These are phyloP conservation scores for Stigmatopora argus DNA, from an alignment of 2,113 vertebrate genomes.

Conservation along the genomic window DNA sequence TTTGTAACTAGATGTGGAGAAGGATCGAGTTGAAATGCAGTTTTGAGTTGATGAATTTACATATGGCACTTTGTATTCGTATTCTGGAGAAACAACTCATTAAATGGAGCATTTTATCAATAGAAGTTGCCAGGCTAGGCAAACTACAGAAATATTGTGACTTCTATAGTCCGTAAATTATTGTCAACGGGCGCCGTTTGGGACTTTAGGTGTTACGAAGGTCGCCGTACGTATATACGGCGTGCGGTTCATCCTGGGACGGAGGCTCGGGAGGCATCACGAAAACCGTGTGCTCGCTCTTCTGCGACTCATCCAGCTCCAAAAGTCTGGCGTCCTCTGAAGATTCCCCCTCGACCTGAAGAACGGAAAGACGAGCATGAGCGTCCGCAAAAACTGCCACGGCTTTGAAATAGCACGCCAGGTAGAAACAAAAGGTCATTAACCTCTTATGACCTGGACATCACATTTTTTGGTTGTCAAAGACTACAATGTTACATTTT, in stretches of 20 bases:
- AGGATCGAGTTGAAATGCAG: background rate
- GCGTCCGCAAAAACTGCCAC: background rate
- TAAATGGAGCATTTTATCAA: too few relatives aligned
- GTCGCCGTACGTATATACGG: slow-evolving; percentile 77
- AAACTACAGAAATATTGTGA: too few relatives aligned
- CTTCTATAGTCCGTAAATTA: too few relatives aligned
- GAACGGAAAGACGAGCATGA: background rate
- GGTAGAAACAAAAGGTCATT: too few relatives aligned
- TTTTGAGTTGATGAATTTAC: background rate
- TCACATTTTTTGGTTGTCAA: too few relatives aligned
- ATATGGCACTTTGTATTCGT: too few relatives aligned
- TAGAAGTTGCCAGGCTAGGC: too few relatives aligned
- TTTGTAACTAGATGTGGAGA: slow-evolving; percentile 77
- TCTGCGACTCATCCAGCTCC: slow-evolving; percentile 94
- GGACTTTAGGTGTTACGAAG: background rate
- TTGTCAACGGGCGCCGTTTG: too few relatives aligned
- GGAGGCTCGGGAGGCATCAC: slow-evolving; percentile 87
- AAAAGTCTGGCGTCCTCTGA: slow-evolving; percentile 83
- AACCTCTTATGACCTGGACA: too few relatives aligned
- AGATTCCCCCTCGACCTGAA: slow-evolving; percentile 82
- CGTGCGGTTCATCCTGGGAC: slow-evolving; percentile 62
- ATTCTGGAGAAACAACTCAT: too few relatives aligned
- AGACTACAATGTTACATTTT: too few relatives aligned
- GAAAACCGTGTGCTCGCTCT: slow-evolving; percentile 94
- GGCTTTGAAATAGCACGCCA: background rate